Evolutionary conservation across 2,113 vertebrate species (phyloP), one percentile per base, ranked within the genome.

Genomic region (Paratilapia polleni): DNA sequence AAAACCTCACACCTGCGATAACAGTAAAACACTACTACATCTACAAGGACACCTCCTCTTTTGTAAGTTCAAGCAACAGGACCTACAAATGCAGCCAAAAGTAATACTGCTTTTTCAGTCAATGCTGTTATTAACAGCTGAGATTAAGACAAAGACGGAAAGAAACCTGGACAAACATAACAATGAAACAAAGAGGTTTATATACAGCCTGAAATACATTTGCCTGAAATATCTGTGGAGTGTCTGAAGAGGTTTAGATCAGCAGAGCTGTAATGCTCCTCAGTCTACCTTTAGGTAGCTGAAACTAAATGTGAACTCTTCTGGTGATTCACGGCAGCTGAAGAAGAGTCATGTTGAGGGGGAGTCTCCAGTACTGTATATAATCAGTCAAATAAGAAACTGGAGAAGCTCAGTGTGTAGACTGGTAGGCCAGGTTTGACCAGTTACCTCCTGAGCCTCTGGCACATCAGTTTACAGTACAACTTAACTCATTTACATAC

Each of bases 371-470:
- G 85, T 49, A 47, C 43, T 47, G 43, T 47, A 43, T 43, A 4
- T 43, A 4, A 43, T 43, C 41, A 49, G 14, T 17, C 47, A 49
- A 5, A 49, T 49, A 2, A 68, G 94, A 94, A 94, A 94, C 92
- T 73, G 57, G 94, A 95, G 92, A 95, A 92, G 92, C 91, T 94
- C 90, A 94, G 59, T 4, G 64, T 43, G 77, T 22, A 60, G 62
- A 77, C 63, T 34, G 68, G 84, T 82, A 90, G 54, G 63, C 41
- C 54, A 11, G 49, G 74, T 88, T 77, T 62, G 78, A 63, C 76
- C 75, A 57, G 86, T 91, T 89, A 91, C 84, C 83, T 76, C 85
- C 15, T 15, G 47, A 17, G 5, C 15, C 5, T 49, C 14, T 49
- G 47, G 15, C 15, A 17, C 15, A 49, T 15, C 15, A 17, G 47